Conservation (phyloP, 2,888 invertebrate species). For the Patella pellucida region DNA sequence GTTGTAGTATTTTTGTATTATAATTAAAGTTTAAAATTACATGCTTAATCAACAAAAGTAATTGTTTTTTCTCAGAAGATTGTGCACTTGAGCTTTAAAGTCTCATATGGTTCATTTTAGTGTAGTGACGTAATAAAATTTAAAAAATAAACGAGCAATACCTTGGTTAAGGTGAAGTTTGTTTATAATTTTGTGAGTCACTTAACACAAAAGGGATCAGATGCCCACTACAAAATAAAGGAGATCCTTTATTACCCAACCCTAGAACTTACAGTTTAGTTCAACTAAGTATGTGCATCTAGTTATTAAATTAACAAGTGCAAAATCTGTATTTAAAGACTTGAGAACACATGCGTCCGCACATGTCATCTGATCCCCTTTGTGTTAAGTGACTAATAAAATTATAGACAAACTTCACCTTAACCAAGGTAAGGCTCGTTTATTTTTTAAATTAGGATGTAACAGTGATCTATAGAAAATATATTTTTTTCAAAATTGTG, state of each 20-base stretch:
- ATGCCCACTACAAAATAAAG: neutral
- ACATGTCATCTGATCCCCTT: neutral
- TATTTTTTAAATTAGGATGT: slow-evolving; percentile 6
- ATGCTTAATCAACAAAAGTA: no score
- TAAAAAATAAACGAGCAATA: neutral
- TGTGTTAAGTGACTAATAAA: neutral
- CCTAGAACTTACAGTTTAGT: neutral
- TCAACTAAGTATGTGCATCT: no score
- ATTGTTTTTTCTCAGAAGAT: no score
- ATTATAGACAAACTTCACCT: neutral
- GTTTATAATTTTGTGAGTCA: neutral
- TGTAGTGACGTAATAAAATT: slow-evolving; percentile 11
- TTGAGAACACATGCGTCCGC: neutral
- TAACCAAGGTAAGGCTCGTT: neutral
- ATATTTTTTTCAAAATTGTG: no score
- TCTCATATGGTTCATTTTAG: neutral
- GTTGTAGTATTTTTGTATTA: no score
- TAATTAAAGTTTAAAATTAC: no score
- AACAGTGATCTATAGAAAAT: no score
- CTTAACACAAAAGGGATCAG: neutral
- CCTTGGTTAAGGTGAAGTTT: neutral
- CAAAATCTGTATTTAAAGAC: neutral
- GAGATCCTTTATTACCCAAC: neutral
- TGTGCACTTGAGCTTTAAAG: neutral
- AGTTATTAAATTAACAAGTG: no score